Conservation (phyloP, 2,888 invertebrate genomes). For the Drosophila mimica region DNA sequence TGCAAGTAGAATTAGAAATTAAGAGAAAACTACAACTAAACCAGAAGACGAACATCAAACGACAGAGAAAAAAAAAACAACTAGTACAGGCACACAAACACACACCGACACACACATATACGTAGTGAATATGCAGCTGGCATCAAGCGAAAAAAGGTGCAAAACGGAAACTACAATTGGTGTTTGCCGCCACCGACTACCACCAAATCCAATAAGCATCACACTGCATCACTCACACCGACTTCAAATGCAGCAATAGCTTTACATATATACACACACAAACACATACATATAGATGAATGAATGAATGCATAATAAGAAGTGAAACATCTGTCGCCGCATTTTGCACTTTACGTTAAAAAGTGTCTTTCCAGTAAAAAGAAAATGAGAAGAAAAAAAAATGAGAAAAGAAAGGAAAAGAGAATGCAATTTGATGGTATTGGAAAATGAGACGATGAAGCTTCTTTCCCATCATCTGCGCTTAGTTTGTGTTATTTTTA, state of each 20-base stretch:
- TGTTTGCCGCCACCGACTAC: conserved; percentile 10
- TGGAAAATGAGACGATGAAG: conserved; percentile 53
- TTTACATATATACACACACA: conserved; percentile 7
- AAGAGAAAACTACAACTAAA: conserved; percentile 38
- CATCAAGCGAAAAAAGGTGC: conserved; percentile 16
- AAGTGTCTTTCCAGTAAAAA: conserved; percentile 59
- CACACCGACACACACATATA: background rate
- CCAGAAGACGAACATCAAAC: conserved; percentile 36
- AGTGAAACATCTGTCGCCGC: conserved; percentile 70
- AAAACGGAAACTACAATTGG: conserved; percentile 11
- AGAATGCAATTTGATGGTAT: conserved; percentile 33
- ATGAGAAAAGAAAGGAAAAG: conserved; percentile 16
- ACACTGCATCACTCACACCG: conserved; percentile 37
- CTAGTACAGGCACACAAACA: conserved; percentile 1
- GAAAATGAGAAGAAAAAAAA: conserved; percentile 18
- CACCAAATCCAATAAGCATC: conserved; percentile 49
- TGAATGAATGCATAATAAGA: conserved; percentile 51
- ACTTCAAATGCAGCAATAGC: conserved; percentile 21
- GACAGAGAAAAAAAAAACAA: conserved; percentile 11
- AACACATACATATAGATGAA: conserved; percentile 26
- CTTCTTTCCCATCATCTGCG: conserved; percentile 43
- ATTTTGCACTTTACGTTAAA: conserved; percentile 68
- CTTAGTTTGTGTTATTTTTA: conserved; percentile 74
- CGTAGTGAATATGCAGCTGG: conserved; percentile 8
- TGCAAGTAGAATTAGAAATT: conserved; percentile 58